Evolutionary conservation across 1,140 invertebrate genomes (phyloP), one percentile per base, ranked within the genome.

Genomic region (Procambarus virginalis): DNA sequence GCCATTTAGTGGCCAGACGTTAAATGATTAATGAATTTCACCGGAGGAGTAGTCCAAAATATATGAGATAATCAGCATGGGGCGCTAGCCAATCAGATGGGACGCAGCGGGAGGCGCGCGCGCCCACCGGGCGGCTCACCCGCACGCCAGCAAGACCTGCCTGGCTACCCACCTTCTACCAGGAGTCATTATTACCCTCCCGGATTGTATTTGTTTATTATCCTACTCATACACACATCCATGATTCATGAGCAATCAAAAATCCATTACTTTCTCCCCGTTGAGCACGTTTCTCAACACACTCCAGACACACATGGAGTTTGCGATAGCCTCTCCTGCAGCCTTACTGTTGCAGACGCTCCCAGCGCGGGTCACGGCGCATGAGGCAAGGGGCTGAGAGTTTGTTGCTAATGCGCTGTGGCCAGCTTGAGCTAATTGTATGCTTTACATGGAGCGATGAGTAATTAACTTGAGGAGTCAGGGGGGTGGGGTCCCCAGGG

Each of bases 11-110:
- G 68, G 60, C 58, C 81, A 84, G 81, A 84, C 81, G 81, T 70
- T 84, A 84, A 84, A 84, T 84, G 81, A 84, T 84, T 84, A 84
- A 84, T 84, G 81, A 84, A 84, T 84, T 70, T 84, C 81, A 84
- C 81, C 81, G 60, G 81, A 84, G 81, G 81, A 84, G 81, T 84
- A 84, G 81, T 84, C 81, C 81, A 84, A 84, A 84, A 84, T 84
- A 84, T 84, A 84, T 84, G 81, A 84, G 81, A 84, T 84, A 84
- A 84, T 84, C 81, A 84, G 81, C 81, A 84, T 84, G 81, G 58
- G 81, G 81, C 73, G 81, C 81, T n/a, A 84, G 81, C 64, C 81
- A 73, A 84, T 84, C 81, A 84, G 81, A 84, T 17, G 68, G 34
- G 22, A 64, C 64, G 12, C 81, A 84, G 81, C 81, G 48, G 81